phyloP scores from a whole-genome alignment of 2,888 invertebrate genomes.

The Cantharis rustica region DNA sequence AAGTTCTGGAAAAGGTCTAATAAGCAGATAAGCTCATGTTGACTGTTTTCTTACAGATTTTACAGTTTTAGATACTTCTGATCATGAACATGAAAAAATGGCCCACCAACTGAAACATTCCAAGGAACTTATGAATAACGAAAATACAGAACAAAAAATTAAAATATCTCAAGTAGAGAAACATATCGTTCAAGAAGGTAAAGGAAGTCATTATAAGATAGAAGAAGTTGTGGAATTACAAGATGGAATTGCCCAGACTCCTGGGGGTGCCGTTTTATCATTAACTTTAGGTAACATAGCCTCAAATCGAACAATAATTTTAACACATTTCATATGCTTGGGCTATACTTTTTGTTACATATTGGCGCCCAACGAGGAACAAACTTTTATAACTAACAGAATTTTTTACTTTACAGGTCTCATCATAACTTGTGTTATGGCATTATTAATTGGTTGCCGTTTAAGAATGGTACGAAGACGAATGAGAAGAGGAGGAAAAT shows the following conservation, averaged over 20 bases:
- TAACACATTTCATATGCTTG: neutral
- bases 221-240: conserved; percentile 47
- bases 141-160: conserved; percentile 15
- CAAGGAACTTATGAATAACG: conserved; percentile 38
- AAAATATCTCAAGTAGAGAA: conserved; percentile 28
- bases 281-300: conserved; percentile 68
- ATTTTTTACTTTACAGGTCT: conserved; percentile 63
- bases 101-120: conserved; percentile 54
- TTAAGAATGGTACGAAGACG: conserved; percentile 76
- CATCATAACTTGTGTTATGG: conserved; percentile 78
- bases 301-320: neutral
- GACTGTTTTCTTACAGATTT: neutral
- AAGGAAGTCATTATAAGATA: conserved; percentile 46
- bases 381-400: no score
- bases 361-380: no score
- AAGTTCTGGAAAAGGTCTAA: neutral
- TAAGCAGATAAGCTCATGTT: neutral
- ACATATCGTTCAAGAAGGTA: conserved; percentile 21
- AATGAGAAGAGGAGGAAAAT: conserved; percentile 77
- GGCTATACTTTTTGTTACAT: no score
- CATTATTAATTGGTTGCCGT: conserved; percentile 81
- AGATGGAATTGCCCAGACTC: conserved; percentile 71
- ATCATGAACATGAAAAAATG: conserved; percentile 52
- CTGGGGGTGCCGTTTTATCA: conserved; percentile 80
- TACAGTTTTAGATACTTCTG: conserved; percentile 36